phyloP scores from a whole-genome alignment of 2,888 invertebrate genomes.

The Luperina testacea region DNA sequence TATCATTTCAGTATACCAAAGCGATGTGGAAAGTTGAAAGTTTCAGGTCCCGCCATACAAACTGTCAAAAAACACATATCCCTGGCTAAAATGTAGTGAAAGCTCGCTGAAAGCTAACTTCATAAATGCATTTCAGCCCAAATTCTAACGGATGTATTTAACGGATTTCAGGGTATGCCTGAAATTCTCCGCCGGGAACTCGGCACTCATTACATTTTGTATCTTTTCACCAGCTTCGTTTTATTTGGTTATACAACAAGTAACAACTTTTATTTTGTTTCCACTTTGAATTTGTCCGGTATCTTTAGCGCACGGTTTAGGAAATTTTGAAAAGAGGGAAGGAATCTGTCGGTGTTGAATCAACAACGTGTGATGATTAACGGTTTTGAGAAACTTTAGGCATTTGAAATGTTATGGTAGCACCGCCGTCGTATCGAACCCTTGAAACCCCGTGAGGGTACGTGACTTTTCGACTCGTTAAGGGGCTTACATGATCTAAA shows the following conservation, averaged over 20 bases:
- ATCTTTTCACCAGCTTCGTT: conserved; percentile 57
- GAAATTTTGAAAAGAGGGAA: conserved; percentile 10
- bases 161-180: conserved; percentile 17
- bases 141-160: neutral
- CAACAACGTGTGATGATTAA: conserved; percentile 27
- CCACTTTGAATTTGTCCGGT: conserved; percentile 46
- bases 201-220: conserved; percentile 61
- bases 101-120: conserved; percentile 20
- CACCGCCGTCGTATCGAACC: neutral
- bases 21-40: conserved; percentile 28
- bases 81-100: neutral
- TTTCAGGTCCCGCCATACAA: conserved; percentile 30
- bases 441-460: conserved; percentile 3
- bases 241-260: conserved; percentile 59
- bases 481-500: no score
- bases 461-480: conserved; percentile 51
- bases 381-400: conserved; percentile 8
- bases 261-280: conserved; percentile 67
- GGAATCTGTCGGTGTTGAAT: conserved; percentile 17
- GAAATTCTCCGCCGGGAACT: conserved; percentile 55
- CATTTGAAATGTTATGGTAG: conserved; percentile 25
- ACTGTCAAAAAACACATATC: conserved; percentile 45
- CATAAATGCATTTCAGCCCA: conserved; percentile 26
- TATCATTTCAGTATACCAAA: conserved; percentile 35
- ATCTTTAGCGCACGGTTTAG: conserved; percentile 13